A percentile compares a stretch with the other conserved stretches of the same genome.
phyloP scores from a whole-genome alignment of 2,888 invertebrate species.

The Phyto melanocephala region DNA sequence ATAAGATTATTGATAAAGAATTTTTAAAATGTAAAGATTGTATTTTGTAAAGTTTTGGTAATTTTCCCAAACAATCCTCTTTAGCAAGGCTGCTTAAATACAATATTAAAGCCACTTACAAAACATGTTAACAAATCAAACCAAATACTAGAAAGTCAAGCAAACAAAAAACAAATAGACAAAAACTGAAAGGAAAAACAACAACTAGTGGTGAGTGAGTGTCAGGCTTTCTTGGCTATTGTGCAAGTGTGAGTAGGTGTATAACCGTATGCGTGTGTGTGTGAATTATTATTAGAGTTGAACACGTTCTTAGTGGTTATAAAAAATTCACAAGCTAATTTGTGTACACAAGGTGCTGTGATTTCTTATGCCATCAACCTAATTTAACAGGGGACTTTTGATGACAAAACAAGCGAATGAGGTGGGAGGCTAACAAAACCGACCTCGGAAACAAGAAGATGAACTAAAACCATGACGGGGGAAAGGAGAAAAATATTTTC shows the following conservation, averaged over 20 bases:
- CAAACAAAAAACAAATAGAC: slow-evolving; percentile 23
- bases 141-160: slow-evolving; percentile 18
- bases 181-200: not conserved
- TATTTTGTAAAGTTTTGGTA: too few relatives aligned
- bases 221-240: slow-evolving; percentile 24
- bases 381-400: slow-evolving; percentile 65
- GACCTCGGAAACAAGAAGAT: not conserved
- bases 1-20: too few relatives aligned
- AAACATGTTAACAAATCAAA: not conserved
- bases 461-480: not conserved
- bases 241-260: not conserved
- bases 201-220: too few relatives aligned
- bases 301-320: not conserved
- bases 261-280: not conserved
- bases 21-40: too few relatives aligned
- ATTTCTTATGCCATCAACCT: slow-evolving; percentile 66
- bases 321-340: slow-evolving; percentile 61
- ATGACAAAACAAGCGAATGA: slow-evolving; percentile 53
- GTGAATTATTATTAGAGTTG: too few relatives aligned
- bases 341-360: slow-evolving; percentile 61
- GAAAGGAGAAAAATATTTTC: not conserved
- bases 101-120: not conserved
- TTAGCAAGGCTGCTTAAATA: not conserved
- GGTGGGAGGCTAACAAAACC: not conserved
- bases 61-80: not conserved